A percentile compares a stretch with the other conserved stretches of the same genome.
Conservation (phyloP, 2,797 vertebrate genomes). For the Miichthys miiuy region DNA sequence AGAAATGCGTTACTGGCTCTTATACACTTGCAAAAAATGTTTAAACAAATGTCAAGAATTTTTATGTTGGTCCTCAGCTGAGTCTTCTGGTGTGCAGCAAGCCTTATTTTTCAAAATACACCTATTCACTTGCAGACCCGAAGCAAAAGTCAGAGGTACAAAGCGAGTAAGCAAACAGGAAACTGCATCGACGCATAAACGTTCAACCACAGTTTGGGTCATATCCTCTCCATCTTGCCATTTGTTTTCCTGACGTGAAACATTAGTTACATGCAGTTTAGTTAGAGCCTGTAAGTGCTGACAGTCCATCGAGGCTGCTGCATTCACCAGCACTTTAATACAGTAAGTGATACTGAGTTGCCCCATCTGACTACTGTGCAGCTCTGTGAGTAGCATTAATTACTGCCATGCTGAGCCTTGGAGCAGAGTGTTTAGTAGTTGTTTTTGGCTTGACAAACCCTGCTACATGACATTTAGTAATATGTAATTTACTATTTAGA, state of each 20-base stretch:
- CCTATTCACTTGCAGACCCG: background rate
- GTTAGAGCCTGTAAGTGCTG: background rate
- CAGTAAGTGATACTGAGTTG: constrained; percentile 4
- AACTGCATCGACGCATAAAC: constrained; percentile 52
- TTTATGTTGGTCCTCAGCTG: background rate
- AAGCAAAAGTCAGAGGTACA: constrained; percentile 28
- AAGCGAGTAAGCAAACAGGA: constrained; percentile 73
- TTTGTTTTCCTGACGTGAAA: constrained; percentile 30
- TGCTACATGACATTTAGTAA: constrained; percentile 24
- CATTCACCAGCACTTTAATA: background rate
- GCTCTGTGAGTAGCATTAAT: constrained; percentile 21
- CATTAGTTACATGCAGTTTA: background rate
- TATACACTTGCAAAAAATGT: background rate
- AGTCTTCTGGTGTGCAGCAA: background rate
- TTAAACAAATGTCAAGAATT: constrained; percentile 2
- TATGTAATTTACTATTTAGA: constrained; percentile 30
- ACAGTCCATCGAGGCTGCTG: background rate
- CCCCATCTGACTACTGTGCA: background rate
- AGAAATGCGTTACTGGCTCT: background rate
- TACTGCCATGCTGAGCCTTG: constrained; percentile 21
- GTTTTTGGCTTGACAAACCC: constrained; percentile 19
- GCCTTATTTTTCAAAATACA: background rate
- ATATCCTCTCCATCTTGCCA: constrained; percentile 68
- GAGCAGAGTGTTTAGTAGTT: background rate
- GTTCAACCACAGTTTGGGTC: constrained; percentile 70